phyloP scores from a whole-genome alignment of 1,140 invertebrate species.

The Laupala kohalensis region DNA sequence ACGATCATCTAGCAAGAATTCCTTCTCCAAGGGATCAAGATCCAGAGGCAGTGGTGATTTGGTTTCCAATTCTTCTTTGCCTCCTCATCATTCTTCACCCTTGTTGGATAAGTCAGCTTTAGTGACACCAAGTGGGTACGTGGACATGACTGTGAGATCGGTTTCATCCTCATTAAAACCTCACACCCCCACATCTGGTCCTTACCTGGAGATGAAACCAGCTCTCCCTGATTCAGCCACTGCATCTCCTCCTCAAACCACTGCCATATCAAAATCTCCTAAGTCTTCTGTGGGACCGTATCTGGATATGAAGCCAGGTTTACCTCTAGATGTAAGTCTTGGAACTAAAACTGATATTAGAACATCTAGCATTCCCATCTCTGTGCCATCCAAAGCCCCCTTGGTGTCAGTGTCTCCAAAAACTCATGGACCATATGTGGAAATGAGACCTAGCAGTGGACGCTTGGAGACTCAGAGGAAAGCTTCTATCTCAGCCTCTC shows the following conservation, averaged over 20 bases:
- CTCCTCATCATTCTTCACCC: constrained; percentile 26
- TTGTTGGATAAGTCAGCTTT: constrained; percentile 20
- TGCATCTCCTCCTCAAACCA: constrained; percentile 13
- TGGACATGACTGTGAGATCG: constrained; percentile 39
- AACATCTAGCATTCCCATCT: neutral
- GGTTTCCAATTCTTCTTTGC: constrained; percentile 22
- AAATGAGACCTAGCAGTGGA: constrained; percentile 29
- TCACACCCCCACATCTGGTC: constrained; percentile 17
- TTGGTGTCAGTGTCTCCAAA: neutral
- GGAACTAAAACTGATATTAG: neutral
- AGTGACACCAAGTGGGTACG: constrained; percentile 37
- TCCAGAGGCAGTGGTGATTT: constrained; percentile 31
- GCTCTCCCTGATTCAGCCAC: constrained; percentile 12
- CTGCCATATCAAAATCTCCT: constrained; percentile 9
- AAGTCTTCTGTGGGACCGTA: constrained; percentile 8
- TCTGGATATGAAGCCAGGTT: neutral
- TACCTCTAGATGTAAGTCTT: neutral
- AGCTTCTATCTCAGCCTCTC: neutral
- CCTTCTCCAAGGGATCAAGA: neutral
- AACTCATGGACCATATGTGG: constrained; percentile 23
- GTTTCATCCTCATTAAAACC: constrained; percentile 6
- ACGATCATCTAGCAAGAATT: neutral
- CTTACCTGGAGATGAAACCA: constrained; percentile 24
- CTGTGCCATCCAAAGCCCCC: neutral
- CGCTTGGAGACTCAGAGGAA: neutral